These are phyloP conservation scores for Orthosia cruda DNA, from an alignment of 2,888 invertebrate genomes.

Conservation along the genomic window DNA sequence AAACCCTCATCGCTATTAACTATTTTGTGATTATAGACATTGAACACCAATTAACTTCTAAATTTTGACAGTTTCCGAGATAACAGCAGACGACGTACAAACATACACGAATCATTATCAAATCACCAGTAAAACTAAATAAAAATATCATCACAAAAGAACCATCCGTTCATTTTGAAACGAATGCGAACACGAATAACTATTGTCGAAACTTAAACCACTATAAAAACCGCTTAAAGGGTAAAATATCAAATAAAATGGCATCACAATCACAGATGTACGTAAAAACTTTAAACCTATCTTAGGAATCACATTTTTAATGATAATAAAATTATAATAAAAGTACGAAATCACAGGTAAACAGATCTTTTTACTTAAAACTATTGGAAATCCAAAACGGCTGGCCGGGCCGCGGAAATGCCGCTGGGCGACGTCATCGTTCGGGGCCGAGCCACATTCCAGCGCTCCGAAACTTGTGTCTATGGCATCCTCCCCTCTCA, in stretches of 20 bases:
- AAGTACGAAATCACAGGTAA: constrained; percentile 87
- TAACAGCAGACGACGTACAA: constrained; percentile 35
- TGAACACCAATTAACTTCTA: constrained; percentile 22
- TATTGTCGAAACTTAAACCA: constrained; percentile 78
- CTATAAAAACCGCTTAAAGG: constrained; percentile 81
- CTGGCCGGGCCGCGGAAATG: constrained; percentile 56
- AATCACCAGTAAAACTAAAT: constrained; percentile 64
- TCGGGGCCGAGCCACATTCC: constrained; percentile 62
- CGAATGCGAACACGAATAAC: constrained; percentile 68
- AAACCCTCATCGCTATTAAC: background rate
- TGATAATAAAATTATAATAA: constrained; percentile 82
- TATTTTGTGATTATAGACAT: constrained; percentile 17
- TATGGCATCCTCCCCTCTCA: constrained; percentile 31
- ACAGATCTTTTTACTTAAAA: constrained; percentile 85
- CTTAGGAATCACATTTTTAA: constrained; percentile 84
- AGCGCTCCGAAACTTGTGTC: constrained; percentile 49
- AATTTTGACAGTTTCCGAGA: constrained; percentile 5
- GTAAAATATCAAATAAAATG: constrained; percentile 81
- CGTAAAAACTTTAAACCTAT: constrained; percentile 83
- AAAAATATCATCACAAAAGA: constrained; percentile 75
- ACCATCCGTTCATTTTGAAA: constrained; percentile 43
- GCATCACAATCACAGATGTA: constrained; percentile 89
- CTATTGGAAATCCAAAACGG: constrained; percentile 80
- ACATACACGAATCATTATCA: constrained; percentile 63
- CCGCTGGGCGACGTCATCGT: constrained; percentile 38